Percentiles rank a stretch among this genome's conserved stretches.
These are phyloP conservation scores for Cheilosia vulpina DNA, from an alignment of 2,888 invertebrate species.

Conservation along the genomic window DNA sequence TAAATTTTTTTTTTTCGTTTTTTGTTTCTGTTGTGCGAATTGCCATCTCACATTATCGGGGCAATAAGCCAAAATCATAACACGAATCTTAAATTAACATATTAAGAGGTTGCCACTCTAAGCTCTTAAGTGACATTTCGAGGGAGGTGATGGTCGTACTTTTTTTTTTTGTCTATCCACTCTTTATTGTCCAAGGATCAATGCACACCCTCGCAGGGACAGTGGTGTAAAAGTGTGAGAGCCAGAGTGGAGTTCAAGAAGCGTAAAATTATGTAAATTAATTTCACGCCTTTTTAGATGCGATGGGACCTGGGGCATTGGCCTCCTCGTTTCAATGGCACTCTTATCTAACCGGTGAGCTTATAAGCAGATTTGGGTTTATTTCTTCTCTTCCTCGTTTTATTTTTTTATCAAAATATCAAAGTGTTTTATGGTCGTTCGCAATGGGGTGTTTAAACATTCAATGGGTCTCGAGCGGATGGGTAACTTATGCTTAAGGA, in stretches of 20 bases:
- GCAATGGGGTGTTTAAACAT: conserved; percentile 74
- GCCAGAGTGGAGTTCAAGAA: conserved; percentile 83
- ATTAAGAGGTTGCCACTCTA: conserved; percentile 69
- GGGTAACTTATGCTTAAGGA: conserved; percentile 32
- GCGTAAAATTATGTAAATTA: conserved; percentile 84
- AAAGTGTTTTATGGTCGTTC: conserved; percentile 68
- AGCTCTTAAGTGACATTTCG: conserved; percentile 70
- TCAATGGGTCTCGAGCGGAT: conserved; percentile 62
- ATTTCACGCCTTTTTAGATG: conserved; percentile 84
- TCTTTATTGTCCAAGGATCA: conserved; percentile 77
- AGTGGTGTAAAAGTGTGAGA: conserved; percentile 64
- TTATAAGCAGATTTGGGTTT: conserved; percentile 50
- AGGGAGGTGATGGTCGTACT: conserved; percentile 4
- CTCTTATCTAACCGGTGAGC: conserved; percentile 68
- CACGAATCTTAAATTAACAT: conserved; percentile 71
- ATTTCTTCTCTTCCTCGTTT: conserved; percentile 13
- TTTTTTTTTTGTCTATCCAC: conserved; percentile 56
- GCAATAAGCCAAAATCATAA: conserved; percentile 68
- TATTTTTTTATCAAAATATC: conserved; percentile 43
- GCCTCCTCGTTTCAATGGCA: conserved; percentile 51
- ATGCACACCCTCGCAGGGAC: conserved; percentile 70
- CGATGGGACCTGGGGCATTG: conserved; percentile 71
- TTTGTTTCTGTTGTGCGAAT: conserved; percentile 49
- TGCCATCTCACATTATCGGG: conserved; percentile 65
- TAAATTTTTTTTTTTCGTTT: conserved; percentile 1